Evolutionary conservation across 1,140 invertebrate species (phyloP).

Genomic region (Andricus grossulariae): DNA sequence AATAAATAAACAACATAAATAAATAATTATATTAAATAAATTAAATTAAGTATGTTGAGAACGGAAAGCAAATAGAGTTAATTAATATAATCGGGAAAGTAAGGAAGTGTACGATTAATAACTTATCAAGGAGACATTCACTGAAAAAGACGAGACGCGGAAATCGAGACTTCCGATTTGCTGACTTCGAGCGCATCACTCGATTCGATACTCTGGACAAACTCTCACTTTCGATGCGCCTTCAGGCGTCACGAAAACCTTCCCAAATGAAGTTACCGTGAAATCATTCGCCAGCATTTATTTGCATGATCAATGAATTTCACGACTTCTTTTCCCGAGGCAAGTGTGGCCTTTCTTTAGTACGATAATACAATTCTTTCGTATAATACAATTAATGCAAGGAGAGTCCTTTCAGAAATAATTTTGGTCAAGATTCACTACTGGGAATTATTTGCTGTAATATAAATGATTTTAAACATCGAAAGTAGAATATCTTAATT

Average conservation of each 20-base stretch:
- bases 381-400: no score
- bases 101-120: not conserved
- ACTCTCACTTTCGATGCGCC: slow-evolving; percentile 19
- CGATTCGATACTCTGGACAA: slow-evolving; percentile 15
- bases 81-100: not conserved
- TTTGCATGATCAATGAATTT: slow-evolving; percentile 15
- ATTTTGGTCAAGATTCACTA: no score
- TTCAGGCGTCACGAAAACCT: slow-evolving; percentile 27
- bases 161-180: slow-evolving; percentile 17
- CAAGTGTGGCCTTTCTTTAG: not conserved
- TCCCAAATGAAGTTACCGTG: slow-evolving; percentile 22
- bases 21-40: not conserved
- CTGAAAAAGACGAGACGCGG: slow-evolving; percentile 18
- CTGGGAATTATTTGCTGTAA: no score
- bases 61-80: not conserved
- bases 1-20: not conserved
- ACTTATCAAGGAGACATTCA: not conserved
- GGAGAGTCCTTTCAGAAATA: no score
- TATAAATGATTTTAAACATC: no score
- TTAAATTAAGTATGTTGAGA: not conserved
- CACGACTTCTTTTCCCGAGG: not conserved
- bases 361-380: no score
- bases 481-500: no score
- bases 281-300: slow-evolving; percentile 3
- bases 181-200: not conserved